These are phyloP conservation scores for Bemisia tabaci DNA, from an alignment of 1,140 invertebrate species.

Conservation along the genomic window DNA sequence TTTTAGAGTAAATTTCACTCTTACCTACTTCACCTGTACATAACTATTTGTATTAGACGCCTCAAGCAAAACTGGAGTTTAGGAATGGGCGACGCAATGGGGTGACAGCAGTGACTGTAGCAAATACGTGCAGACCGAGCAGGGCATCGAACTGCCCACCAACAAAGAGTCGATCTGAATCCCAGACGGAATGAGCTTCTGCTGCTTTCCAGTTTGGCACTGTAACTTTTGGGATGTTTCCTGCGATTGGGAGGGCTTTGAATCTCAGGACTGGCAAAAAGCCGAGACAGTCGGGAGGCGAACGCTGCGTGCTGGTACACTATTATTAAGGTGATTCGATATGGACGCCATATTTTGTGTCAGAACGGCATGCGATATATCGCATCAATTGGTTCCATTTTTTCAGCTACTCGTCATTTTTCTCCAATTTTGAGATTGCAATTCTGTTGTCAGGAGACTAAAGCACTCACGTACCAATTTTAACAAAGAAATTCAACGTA, in stretches of 20 bases:
- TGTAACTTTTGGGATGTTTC: conserved; percentile 11
- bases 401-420: conserved; percentile 13
- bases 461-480: no score
- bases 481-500: no score
- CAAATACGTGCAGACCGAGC: conserved; percentile 15
- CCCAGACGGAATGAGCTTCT: conserved; percentile 10
- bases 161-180: conserved; percentile 11
- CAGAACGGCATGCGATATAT: no score
- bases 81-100: no score
- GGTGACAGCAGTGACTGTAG: conserved; percentile 15
- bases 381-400: no score
- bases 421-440: no score
- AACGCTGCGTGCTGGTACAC: conserved; percentile 15
- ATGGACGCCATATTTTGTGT: no score
- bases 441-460: no score
- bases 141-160: conserved; percentile 10
- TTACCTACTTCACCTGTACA: no score
- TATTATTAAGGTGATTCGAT: background rate
- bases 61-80: no score
- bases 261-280: background rate
- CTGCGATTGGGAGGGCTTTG: conserved; percentile 13
- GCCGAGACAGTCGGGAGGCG: background rate
- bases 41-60: no score
- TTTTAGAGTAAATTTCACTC: no score
- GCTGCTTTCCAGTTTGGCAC: conserved; percentile 11